Conservation (phyloP, 1,140 invertebrate genomes). For the Nasonia vitripennis region DNA sequence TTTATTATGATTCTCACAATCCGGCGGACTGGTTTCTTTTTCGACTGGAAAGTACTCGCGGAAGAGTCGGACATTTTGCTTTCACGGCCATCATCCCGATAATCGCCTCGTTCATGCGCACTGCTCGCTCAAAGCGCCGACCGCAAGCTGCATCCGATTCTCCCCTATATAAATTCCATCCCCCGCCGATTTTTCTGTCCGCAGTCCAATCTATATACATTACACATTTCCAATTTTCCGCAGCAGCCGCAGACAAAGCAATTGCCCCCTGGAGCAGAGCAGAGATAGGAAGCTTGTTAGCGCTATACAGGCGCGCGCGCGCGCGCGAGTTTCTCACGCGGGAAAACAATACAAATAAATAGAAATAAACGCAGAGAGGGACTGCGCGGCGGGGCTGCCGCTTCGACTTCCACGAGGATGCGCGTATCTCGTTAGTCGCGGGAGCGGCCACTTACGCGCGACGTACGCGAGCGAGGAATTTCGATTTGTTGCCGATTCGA, state of each 20-base stretch:
- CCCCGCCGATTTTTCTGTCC: not conserved
- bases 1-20: no score
- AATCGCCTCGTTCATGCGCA: no score
- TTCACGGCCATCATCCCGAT: no score
- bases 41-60: no score
- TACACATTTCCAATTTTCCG: conserved; percentile 25
- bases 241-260: conserved; percentile 29
- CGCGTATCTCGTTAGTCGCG: conserved; percentile 12
- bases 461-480: not conserved
- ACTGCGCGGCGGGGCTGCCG: not conserved
- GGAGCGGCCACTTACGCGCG: not conserved
- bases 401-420: not conserved
- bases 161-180: not conserved
- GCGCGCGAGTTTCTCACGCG: conserved; percentile 18
- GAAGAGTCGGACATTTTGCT: no score
- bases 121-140: no score
- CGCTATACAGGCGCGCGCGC: not conserved
- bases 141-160: not conserved
- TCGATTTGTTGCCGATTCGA: not conserved
- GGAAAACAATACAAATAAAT: conserved; percentile 44
- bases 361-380: conserved; percentile 18
- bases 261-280: not conserved
- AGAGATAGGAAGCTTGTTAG: conserved; percentile 2
- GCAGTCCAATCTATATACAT: not conserved
- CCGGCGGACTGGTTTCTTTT: no score